Conservation (phyloP, 1,140 invertebrate genomes). For the Babylonia areolata region DNA sequence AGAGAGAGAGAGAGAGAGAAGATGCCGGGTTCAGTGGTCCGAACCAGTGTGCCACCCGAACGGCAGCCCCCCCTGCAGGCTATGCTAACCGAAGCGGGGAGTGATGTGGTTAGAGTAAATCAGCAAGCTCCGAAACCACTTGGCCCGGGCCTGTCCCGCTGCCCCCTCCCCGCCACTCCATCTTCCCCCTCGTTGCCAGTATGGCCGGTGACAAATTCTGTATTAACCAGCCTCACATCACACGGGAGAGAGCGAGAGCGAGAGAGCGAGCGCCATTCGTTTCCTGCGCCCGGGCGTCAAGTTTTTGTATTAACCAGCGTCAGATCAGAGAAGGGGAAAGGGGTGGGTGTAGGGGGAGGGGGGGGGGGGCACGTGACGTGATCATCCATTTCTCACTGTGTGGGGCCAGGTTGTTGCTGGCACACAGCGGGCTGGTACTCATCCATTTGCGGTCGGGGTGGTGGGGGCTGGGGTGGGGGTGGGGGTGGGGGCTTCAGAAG, state of each 20-base stretch:
- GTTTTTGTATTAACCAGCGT: conserved; percentile 37
- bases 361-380: conserved; percentile 12
- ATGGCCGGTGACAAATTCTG: conserved; percentile 36
- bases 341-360: background rate
- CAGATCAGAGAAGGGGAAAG: conserved; percentile 21
- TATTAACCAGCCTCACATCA: conserved; percentile 38
- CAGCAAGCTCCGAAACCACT: conserved; percentile 15
- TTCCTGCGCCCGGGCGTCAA: conserved; percentile 24
- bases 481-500: background rate
- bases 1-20: background rate
- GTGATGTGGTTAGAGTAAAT: conserved; percentile 30
- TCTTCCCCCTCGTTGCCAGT: conserved; percentile 32
- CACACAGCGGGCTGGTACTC: background rate
- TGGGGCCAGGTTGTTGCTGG: background rate
- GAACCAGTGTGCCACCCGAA: background rate
- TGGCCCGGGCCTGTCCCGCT: background rate
- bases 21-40: background rate
- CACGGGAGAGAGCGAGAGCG: too few relatives aligned
- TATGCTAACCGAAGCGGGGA: background rate
- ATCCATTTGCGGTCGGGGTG: background rate
- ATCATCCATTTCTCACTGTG: conserved; percentile 34
- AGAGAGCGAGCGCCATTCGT: conserved; percentile 25
- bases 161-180: background rate
- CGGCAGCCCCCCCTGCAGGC: background rate
- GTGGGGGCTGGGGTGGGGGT: background rate